Evolutionary conservation across 2,888 invertebrate species (phyloP), one percentile per base, ranked within the genome.

Genomic region (Polylopha cassiicola): DNA sequence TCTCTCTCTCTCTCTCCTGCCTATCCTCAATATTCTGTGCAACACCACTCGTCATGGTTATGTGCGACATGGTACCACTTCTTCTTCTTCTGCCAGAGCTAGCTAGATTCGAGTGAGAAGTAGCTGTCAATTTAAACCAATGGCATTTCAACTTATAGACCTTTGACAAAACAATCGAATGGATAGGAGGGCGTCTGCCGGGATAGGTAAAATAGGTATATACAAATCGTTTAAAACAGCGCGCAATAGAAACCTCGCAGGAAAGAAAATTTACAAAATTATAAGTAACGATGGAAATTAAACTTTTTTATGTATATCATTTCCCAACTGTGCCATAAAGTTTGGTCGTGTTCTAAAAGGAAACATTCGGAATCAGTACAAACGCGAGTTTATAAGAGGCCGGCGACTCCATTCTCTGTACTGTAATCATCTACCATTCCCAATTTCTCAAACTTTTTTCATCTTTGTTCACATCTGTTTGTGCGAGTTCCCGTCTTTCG

Each of bases 391-490:
- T 75, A 80, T 81, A 82, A 82, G 78, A 81, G 76, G 57, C 67
- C 71, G 69, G 67, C 74, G 65, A 76, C 79, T 78, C 71, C 73
- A 80, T 81, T 82, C 71, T 65, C 59, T 73, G 79, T 78, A 78
- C 77, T 71, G 80, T 81, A 81, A 84, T 82, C 78, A 81, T 84
- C 75, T 72, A 55, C 70, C 69, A 74, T 75, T 77, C 63, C 69
- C 72, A 75, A 78, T 79, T 73, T 72, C 65, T 57, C 56, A 70
- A 82, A 84, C 76, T 82, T 84, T 84, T 84, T 84, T 84, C 84
- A 82, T 82, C 73, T 82, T 68, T 75, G 74, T 79, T 71, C 77
- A 73, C 81, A 82, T 82, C 84, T 81, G 82, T 72, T 78, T 67
- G 64, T 64, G 51, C 59, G 65, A 63, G 68, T 68, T 59, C 61